Evolutionary conservation across 2,797 vertebrate species (phyloP).

Genomic region (Molossus molossus): DNA sequence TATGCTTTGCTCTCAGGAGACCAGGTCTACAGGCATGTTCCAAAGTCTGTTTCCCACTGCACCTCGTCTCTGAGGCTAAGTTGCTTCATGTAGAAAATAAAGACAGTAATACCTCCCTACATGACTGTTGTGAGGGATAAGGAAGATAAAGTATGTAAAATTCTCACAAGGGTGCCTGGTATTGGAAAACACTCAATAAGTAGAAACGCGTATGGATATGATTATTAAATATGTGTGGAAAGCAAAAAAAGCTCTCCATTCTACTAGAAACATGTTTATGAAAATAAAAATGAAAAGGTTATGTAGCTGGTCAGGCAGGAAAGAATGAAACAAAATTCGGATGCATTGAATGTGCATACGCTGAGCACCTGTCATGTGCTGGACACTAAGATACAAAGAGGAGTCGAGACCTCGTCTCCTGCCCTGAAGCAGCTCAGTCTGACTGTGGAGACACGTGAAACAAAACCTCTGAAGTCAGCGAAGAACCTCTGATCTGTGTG

Average conservation of each 20-base stretch:
- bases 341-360: not conserved
- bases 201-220: not conserved
- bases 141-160: not conserved
- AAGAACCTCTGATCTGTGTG: not conserved
- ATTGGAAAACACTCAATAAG: not conserved
- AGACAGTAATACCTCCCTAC: not conserved
- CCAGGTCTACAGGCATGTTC: not conserved
- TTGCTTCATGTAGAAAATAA: not conserved
- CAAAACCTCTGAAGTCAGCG: not conserved
- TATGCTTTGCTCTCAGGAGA: not conserved
- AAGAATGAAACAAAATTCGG: not conserved
- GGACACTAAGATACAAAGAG: too few species aligned
- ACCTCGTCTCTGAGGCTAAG: not conserved
- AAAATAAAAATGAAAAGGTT: slow-evolving; percentile 6
- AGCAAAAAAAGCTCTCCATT: not conserved
- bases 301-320: not conserved
- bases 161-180: not conserved
- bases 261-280: not conserved
- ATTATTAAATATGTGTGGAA: not conserved
- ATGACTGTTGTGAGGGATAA: not conserved
- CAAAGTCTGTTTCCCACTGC: not conserved
- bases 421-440: not conserved
- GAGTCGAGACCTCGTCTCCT: not conserved
- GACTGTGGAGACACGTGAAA: not conserved
- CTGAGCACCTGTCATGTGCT: not conserved